Evolutionary conservation across 2,888 invertebrate species (phyloP).

Genomic region (Dromius quadrimaculatus): DNA sequence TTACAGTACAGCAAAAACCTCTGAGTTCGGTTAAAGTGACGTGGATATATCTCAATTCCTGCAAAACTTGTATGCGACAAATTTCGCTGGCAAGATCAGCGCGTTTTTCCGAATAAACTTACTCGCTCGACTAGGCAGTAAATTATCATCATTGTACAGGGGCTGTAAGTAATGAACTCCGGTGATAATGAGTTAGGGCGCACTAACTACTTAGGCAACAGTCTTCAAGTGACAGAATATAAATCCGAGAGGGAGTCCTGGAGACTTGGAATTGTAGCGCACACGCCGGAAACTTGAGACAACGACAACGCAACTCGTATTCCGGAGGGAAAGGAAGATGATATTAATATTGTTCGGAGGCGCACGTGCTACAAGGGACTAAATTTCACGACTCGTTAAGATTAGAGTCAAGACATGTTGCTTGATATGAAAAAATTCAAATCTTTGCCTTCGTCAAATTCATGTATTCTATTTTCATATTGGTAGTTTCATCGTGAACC

Average conservation of each 20-base stretch:
- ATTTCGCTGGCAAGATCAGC: background rate
- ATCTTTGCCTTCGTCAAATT: too few species aligned
- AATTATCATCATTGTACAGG: conserved; percentile 48
- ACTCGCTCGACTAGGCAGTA: conserved; percentile 37
- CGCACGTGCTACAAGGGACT: background rate
- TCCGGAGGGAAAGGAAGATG: background rate
- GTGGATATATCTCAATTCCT: background rate
- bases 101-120: conserved; percentile 20
- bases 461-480: too few species aligned
- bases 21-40: background rate
- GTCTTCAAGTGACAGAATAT: conserved; percentile 48
- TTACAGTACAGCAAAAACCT: background rate
- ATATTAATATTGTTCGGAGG: conserved; percentile 10
- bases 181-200: conserved; percentile 49
- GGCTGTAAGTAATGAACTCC: conserved; percentile 46
- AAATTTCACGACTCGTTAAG: background rate
- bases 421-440: too few species aligned
- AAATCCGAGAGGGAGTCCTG: conserved; percentile 26
- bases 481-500: too few species aligned
- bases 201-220: conserved; percentile 48
- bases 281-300: conserved; percentile 24
- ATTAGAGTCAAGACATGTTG: too few species aligned
- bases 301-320: conserved; percentile 1
- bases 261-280: background rate
- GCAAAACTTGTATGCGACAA: background rate